Evolutionary conservation across 2,888 invertebrate genomes (phyloP).

Genomic region (Stegophylla sp.): DNA sequence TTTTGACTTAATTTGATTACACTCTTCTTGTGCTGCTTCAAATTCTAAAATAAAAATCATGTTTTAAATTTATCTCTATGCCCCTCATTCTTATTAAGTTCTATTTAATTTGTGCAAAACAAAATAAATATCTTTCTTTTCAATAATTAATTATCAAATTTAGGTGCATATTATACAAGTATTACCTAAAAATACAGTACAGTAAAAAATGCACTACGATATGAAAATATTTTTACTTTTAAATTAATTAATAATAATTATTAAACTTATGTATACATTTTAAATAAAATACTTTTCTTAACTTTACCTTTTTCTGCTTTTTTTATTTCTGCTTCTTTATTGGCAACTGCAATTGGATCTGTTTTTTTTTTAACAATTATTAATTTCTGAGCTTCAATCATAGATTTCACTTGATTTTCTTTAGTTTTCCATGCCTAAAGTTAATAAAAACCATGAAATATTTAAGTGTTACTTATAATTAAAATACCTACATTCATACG

Average conservation of each 20-base stretch:
- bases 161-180: too few species aligned
- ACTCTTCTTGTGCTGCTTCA: constrained; percentile 70
- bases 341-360: constrained; percentile 31
- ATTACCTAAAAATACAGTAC: too few species aligned
- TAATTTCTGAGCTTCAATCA: constrained; percentile 42
- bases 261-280: too few species aligned
- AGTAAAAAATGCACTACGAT: too few species aligned
- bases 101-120: too few species aligned
- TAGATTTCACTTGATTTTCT: constrained; percentile 28
- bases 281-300: too few species aligned
- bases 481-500: constrained; percentile 40
- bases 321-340: constrained; percentile 53
- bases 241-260: too few species aligned
- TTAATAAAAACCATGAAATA: neutral
- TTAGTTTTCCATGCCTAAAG: constrained; percentile 30
- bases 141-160: too few species aligned
- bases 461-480: neutral
- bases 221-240: too few species aligned
- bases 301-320: constrained; percentile 43
- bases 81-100: too few species aligned
- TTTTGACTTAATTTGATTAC: constrained; percentile 71
- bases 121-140: too few species aligned
- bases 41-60: constrained; percentile 64
- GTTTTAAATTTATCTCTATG: neutral
- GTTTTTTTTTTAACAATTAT: constrained; percentile 23